Percentiles rank a stretch among this genome's conserved stretches.
Conservation (phyloP, 2,113 vertebrate genomes). For the Callorhinus ursinus region DNA sequence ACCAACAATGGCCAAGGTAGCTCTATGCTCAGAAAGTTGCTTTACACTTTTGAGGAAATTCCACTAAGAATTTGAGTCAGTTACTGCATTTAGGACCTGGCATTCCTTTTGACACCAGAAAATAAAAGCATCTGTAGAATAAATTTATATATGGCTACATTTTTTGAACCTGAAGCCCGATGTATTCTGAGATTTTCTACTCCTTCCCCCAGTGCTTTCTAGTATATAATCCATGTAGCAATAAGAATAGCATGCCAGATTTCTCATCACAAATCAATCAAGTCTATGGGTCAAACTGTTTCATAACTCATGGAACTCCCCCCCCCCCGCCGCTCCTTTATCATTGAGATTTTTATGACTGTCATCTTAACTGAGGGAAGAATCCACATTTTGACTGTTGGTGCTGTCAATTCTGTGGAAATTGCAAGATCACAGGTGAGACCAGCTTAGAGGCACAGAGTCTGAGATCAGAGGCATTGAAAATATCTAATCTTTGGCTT, state of each 20-base stretch:
- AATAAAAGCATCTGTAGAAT: background rate
- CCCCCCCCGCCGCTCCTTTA: fast-evolving
- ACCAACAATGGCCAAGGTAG: background rate
- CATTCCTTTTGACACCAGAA: background rate
- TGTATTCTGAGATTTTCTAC: background rate
- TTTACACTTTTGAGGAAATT: background rate
- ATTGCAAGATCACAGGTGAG: background rate
- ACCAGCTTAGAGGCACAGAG: background rate
- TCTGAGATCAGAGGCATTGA: background rate
- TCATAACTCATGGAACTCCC: background rate
- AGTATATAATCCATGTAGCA: background rate
- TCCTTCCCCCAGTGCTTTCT: background rate
- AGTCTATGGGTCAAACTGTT: background rate
- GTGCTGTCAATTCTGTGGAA: background rate
- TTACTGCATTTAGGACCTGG: background rate
- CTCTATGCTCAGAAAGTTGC: background rate
- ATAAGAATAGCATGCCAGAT: background rate
- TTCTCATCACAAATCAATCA: background rate
- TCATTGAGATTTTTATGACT: background rate
- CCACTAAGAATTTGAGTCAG: background rate
- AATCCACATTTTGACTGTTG: background rate
- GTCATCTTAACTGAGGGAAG: background rate
- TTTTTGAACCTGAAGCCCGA: background rate
- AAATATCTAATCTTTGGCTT: background rate
- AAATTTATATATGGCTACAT: background rate